These are phyloP conservation scores for Embiotoca jacksoni DNA, from an alignment of 2,113 vertebrate genomes.

Conservation along the genomic window DNA sequence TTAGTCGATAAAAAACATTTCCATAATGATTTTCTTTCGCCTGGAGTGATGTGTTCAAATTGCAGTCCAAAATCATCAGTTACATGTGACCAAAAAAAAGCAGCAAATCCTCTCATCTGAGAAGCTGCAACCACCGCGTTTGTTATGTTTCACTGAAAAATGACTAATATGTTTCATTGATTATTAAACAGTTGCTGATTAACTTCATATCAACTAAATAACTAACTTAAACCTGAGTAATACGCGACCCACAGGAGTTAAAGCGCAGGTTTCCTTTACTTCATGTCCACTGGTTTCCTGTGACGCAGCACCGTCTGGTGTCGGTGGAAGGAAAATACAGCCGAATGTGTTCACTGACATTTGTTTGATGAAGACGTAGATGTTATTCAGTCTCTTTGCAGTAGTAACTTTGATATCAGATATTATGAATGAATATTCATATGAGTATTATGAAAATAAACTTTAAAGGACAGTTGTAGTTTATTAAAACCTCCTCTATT, in stretches of 20 bases:
- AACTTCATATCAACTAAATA: background rate
- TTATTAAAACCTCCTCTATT: too few species aligned
- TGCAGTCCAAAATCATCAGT: background rate
- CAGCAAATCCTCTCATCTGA: too few species aligned
- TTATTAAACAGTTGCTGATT: background rate
- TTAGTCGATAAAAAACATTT: too few species aligned
- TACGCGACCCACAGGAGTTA: background rate
- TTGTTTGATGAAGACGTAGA: background rate
- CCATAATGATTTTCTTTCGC: too few species aligned
- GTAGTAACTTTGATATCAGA: too few species aligned
- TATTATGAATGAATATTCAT: too few species aligned
- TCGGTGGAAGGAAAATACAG: background rate
- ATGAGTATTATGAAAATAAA: too few species aligned
- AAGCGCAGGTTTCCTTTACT: background rate
- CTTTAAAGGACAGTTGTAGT: too few species aligned
- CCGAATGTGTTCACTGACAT: background rate
- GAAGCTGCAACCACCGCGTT: background rate
- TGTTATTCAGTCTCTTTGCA: too few species aligned
- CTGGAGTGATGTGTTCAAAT: background rate
- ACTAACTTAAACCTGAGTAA: background rate
- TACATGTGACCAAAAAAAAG: background rate
- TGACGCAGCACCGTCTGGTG: slow-evolving; percentile 56
- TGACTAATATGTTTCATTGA: background rate
- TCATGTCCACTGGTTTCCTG: slow-evolving; percentile 1
- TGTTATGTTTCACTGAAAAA: background rate